A percentile compares a stretch with the other conserved stretches of the same genome.
phyloP scores from a whole-genome alignment of 1,140 invertebrate genomes.

The Trachymyrmex cornetzi region DNA sequence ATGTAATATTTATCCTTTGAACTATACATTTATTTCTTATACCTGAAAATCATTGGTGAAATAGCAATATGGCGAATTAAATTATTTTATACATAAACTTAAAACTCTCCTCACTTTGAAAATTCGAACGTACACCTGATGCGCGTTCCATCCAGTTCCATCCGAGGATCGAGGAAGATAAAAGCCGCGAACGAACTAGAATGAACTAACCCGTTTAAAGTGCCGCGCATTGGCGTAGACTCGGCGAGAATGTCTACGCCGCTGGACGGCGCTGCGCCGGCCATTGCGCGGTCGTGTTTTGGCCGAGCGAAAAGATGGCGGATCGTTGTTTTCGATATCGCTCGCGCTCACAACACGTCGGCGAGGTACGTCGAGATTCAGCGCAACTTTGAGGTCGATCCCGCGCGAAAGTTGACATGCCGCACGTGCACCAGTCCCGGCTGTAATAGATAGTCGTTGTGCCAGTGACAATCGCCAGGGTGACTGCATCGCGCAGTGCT shows the following conservation, averaged over 20 bases:
- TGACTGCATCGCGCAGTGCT: neutral
- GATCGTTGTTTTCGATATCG: constrained; percentile 77
- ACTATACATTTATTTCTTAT: neutral
- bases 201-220: neutral
- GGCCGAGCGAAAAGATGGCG: constrained; percentile 80
- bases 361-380: neutral
- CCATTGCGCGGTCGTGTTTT: constrained; percentile 82
- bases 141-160: too few species aligned
- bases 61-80: neutral
- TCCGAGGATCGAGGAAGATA: neutral
- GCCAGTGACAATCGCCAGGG: neutral
- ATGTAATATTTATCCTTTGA: neutral
- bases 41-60: neutral
- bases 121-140: neutral
- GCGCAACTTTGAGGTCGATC: constrained; percentile 42
- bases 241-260: neutral
- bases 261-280: constrained; percentile 62
- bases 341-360: constrained; percentile 49
- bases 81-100: neutral
- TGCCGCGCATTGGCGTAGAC: neutral
- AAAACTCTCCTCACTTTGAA: neutral
- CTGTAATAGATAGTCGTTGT: constrained; percentile 24
- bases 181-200: neutral
- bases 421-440: neutral
- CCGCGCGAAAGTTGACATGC: constrained; percentile 63